phyloP scores from a whole-genome alignment of 1,140 invertebrate species.

The Dermatophagoides farinae region DNA sequence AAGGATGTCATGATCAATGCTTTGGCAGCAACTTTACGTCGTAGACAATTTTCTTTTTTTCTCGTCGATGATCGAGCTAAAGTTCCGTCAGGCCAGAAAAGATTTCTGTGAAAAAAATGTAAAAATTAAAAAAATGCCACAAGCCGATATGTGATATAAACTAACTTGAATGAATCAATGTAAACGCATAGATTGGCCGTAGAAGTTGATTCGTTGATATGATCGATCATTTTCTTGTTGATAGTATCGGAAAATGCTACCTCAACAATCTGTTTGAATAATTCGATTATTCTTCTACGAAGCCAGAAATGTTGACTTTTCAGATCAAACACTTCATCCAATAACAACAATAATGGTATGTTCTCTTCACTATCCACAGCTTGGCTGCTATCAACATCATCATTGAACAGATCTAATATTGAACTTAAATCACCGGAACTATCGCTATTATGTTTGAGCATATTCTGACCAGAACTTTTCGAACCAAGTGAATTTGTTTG shows the following conservation, averaged over 20 bases:
- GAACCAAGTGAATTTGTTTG: not conserved
- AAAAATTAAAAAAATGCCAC: constrained; percentile 5
- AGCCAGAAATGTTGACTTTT: constrained; percentile 71
- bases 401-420: not conserved
- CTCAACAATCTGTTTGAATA: constrained; percentile 52
- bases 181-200: constrained; percentile 73
- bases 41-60: constrained; percentile 46
- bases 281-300: constrained; percentile 49
- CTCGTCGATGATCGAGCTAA: constrained; percentile 39
- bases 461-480: no score
- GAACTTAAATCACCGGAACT: not conserved
- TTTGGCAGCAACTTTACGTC: constrained; percentile 65
- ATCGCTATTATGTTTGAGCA: no score
- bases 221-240: constrained; percentile 59
- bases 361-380: constrained; percentile 38
- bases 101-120: constrained; percentile 34
- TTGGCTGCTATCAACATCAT: not conserved
- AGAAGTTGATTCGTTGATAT: constrained; percentile 68
- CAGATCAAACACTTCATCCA: constrained; percentile 80
- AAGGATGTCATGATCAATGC: constrained; percentile 53
- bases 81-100: constrained; percentile 53
- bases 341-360: constrained; percentile 59
- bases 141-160: no score
- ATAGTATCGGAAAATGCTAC: constrained; percentile 35
- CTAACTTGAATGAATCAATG: constrained; percentile 61